A percentile compares a stretch with the other conserved stretches of the same genome.
Conservation (phyloP, 2,888 invertebrate genomes). For the Meghimatium bilineatum region DNA sequence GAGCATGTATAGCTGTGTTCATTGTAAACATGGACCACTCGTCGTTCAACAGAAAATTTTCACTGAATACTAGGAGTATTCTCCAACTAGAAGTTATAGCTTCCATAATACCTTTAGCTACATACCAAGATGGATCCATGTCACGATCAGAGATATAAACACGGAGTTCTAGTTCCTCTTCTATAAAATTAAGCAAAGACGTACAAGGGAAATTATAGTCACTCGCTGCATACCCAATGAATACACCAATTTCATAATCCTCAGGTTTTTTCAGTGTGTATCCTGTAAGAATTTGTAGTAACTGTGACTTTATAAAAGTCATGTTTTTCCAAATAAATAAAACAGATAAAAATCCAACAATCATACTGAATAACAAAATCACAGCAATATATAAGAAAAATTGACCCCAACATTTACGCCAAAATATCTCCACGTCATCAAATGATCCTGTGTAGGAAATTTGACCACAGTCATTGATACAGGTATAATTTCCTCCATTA, state of each 20-base stretch:
- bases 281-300: background rate
- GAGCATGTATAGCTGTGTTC: constrained; percentile 8
- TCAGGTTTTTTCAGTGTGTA: background rate
- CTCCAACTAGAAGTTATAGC: constrained; percentile 35
- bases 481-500: constrained; percentile 8
- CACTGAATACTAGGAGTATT: constrained; percentile 14
- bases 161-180: background rate
- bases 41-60: constrained; percentile 22
- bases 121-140: background rate
- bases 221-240: constrained; percentile 22
- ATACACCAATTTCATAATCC: constrained; percentile 28
- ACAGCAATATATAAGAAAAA: constrained; percentile 1
- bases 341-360: background rate
- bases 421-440: background rate
- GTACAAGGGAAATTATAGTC: constrained; percentile 31
- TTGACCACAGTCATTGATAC: constrained; percentile 16
- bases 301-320: constrained; percentile 1
- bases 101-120: constrained; percentile 17
- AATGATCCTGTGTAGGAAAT: background rate
- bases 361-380: background rate
- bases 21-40: constrained; percentile 38
- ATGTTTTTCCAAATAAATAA: constrained; percentile 27
- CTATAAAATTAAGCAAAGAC: constrained; percentile 9
- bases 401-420: constrained; percentile 25
- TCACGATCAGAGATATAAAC: constrained; percentile 22